phyloP scores from a whole-genome alignment of 1,140 invertebrate species.

The Penaeus vannamei region DNA sequence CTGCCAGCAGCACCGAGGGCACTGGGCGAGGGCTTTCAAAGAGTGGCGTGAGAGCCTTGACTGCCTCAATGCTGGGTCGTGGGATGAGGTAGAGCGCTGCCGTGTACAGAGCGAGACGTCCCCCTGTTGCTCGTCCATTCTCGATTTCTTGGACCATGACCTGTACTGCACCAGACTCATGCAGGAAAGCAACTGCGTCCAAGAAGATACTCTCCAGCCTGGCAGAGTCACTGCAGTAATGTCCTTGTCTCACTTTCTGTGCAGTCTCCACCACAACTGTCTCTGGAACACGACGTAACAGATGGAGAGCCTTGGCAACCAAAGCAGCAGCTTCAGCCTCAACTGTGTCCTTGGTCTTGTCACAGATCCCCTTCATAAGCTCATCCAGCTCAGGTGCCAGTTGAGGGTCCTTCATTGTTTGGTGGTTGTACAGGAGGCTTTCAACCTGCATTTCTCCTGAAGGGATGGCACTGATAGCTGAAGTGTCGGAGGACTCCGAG shows the following conservation, averaged over 20 bases:
- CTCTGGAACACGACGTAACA: slow-evolving; percentile 40
- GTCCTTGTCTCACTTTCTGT: slow-evolving; percentile 20
- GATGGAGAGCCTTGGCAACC: slow-evolving; percentile 37
- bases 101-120: slow-evolving; percentile 37
- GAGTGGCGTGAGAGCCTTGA: slow-evolving; percentile 37
- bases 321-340: slow-evolving; percentile 30
- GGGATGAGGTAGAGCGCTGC: slow-evolving; percentile 39
- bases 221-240: slow-evolving; percentile 10
- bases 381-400: slow-evolving; percentile 46
- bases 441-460: neutral
- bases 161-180: slow-evolving; percentile 30
- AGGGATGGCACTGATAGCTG: slow-evolving; percentile 12
- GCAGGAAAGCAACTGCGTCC: slow-evolving; percentile 45
- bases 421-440: slow-evolving; percentile 28
- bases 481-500: neutral
- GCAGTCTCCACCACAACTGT: slow-evolving; percentile 25
- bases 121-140: neutral
- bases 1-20: neutral
- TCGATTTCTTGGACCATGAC: slow-evolving; percentile 45
- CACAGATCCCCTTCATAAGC: slow-evolving; percentile 19
- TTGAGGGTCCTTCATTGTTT: slow-evolving; percentile 27
- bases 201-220: slow-evolving; percentile 48
- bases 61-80: slow-evolving; percentile 29
- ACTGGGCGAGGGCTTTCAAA: slow-evolving; percentile 10
- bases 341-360: slow-evolving; percentile 27